Percentiles rank a stretch among this genome's conserved stretches.
phyloP scores from a whole-genome alignment of 2,113 vertebrate species.

The Coptodon rendalli region DNA sequence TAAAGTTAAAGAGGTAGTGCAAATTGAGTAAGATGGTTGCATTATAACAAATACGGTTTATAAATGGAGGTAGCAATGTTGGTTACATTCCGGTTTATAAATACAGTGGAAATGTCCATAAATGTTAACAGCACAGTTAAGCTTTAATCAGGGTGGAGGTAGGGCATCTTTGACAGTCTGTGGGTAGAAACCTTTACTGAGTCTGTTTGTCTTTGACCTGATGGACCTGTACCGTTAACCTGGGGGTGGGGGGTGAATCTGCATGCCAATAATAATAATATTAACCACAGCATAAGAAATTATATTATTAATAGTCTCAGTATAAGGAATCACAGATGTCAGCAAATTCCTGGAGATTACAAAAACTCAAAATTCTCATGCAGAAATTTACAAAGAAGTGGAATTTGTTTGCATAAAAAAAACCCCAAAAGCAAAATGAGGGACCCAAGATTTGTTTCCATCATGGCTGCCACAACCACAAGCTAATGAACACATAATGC shows the following conservation, averaged over 20 bases:
- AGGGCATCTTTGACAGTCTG: not conserved
- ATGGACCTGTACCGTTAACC: too few species aligned
- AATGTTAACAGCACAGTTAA: not conserved
- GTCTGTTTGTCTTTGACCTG: not conserved
- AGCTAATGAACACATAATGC: not conserved
- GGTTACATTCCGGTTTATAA: not conserved
- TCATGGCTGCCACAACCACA: not conserved
- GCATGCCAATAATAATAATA: accelerated
- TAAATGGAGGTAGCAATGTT: too few species aligned
- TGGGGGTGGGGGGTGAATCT: not conserved
- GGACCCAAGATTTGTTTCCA: not conserved
- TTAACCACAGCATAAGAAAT: not conserved
- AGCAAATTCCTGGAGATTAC: not conserved
- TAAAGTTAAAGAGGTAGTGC: not conserved
- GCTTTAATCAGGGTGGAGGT: not conserved
- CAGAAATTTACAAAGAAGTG: not conserved
- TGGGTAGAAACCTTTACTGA: not conserved
- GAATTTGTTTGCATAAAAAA: not conserved
- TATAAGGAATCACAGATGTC: not conserved
- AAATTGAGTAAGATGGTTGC: not conserved
- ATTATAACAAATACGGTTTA: not conserved
- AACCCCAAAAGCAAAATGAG: accelerated
- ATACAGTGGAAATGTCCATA: not conserved
- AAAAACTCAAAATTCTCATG: not conserved
- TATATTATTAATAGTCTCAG: not conserved